phyloP scores from a whole-genome alignment of 2,797 vertebrate genomes.

The Crenuchus spilurus region DNA sequence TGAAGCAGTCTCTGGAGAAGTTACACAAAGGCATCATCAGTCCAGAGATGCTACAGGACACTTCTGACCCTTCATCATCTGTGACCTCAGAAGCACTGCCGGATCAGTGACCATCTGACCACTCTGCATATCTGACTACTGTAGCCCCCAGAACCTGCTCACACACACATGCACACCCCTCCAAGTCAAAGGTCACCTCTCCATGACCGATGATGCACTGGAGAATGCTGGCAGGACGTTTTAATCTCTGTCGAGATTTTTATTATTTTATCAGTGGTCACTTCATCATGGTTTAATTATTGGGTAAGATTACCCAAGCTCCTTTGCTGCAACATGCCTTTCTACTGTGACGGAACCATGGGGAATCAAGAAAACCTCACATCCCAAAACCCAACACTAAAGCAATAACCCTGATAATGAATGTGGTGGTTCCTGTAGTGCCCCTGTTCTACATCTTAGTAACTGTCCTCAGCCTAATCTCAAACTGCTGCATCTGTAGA shows the following conservation, averaged over 20 bases:
- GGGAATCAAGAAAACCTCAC: not conserved
- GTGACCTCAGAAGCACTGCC: not conserved
- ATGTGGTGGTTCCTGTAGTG: not conserved
- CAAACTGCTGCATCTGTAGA: too few relatives aligned
- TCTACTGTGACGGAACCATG: not conserved
- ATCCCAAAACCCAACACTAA: constrained; percentile 18
- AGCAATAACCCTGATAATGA: constrained; percentile 43
- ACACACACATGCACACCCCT: constrained; percentile 22
- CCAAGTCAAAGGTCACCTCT: not conserved
- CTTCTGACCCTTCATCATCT: constrained; percentile 61
- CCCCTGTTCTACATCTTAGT: not conserved
- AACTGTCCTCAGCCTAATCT: not conserved
- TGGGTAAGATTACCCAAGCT: constrained; percentile 22
- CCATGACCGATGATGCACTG: not conserved
- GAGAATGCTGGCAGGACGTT: not conserved
- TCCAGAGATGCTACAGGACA: constrained; percentile 73
- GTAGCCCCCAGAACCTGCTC: not conserved
- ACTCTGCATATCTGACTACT: not conserved
- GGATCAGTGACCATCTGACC: constrained; percentile 30
- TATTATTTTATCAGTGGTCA: not conserved
- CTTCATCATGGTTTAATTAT: not conserved
- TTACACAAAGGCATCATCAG: constrained; percentile 84
- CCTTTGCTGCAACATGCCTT: constrained; percentile 19
- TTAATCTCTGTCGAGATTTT: not conserved
- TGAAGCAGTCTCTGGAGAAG: constrained; percentile 90